Evolutionary conservation across 2,113 vertebrate genomes (phyloP), one percentile per base, ranked within the genome.

Genomic region (Callopanchax toddi): DNA sequence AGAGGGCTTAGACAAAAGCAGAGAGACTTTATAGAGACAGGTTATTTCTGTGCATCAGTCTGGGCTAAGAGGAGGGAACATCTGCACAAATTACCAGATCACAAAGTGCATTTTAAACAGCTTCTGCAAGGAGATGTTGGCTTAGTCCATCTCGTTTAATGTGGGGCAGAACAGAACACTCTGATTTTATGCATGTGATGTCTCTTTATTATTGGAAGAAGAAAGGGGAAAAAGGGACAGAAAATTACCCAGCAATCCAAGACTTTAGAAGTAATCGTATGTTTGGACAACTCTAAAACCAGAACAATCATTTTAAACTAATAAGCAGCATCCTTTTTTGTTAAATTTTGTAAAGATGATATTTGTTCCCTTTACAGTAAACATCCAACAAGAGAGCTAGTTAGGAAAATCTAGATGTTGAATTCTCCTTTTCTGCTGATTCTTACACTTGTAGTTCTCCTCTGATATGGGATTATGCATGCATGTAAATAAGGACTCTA

Each of bases 1-100:
- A 17, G 53, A 26, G 55, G n/a, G n/a, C 60, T 78, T 17, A 82
- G 60, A 85, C 78, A 84, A 80, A 78, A 67, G 71, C 71, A 69
- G 6, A 10, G 60, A 66, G 43, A 82, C 66, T 62, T 64, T 73
- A 71, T 71, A 65, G 61, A 72, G 68, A 74, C 77, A 81, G 67
- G 85, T 81, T 86, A 63, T 58, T 63, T 53, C 62, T 67, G 74
- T 51, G 73, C 37, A 59, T 75, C 53, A 61, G 42, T 81, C 49
- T 45, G 54, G 11, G 11, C 53, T 48, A 44, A 60, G 60, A 57
- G 42, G 44, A 26, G 21, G 57, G 16, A 34, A 40, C 3, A 37
- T 43, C 25, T 11, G 58, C 56, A 54, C 22, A 68, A 84, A 86
- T 68, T 60, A 74, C 34, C 20, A 20, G 18, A 45, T 74, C 23